Evolutionary conservation across 2,113 vertebrate genomes (phyloP).

Genomic region (Leucopsar rothschildi): DNA sequence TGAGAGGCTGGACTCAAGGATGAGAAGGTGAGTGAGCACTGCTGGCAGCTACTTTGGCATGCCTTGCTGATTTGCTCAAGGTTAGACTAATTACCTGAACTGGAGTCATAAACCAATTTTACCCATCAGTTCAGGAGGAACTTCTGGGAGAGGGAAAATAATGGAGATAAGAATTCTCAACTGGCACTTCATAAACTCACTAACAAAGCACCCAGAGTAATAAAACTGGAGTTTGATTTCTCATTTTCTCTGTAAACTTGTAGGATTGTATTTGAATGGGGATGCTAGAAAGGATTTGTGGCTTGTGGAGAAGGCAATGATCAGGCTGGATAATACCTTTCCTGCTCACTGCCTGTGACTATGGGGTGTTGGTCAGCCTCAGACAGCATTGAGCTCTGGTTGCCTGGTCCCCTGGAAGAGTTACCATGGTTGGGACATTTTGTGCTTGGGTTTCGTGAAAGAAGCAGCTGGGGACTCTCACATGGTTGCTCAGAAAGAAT

Average conservation of each 20-base stretch:
- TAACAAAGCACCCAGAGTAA: neutral
- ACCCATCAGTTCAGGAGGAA: neutral
- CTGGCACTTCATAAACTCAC: neutral
- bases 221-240: neutral
- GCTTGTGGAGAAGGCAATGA: neutral
- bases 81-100: neutral
- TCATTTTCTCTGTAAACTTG: neutral
- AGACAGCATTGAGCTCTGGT: neutral
- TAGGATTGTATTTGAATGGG: neutral
- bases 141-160: neutral
- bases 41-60: neutral
- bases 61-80: neutral
- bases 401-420: neutral
- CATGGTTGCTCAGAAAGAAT: neutral
- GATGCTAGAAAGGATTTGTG: neutral
- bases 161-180: neutral
- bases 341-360: neutral
- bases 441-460: neutral
- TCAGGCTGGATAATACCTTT: neutral
- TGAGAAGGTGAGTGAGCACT: neutral
- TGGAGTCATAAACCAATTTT: neutral
- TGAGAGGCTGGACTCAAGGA: neutral
- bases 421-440: fast-evolving
- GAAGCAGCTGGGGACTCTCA: neutral
- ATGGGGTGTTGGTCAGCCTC: neutral